phyloP scores from a whole-genome alignment of 2,888 invertebrate genomes.

The Germaria angustata region DNA sequence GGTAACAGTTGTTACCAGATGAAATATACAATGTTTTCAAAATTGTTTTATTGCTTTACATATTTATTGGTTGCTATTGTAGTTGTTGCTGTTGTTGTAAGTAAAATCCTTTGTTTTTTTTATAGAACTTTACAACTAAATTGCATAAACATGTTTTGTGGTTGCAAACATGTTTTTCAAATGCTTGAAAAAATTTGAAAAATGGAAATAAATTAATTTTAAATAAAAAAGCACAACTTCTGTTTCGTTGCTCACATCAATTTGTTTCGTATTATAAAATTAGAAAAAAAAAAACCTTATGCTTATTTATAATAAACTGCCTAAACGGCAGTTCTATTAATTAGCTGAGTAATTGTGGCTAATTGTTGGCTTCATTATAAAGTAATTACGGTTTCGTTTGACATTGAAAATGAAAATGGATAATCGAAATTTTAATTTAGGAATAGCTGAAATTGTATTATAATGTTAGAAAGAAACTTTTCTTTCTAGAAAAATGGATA shows the following conservation, averaged over 20 bases:
- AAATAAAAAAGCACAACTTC: not conserved
- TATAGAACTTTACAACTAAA: conserved; percentile 42
- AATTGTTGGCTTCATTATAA: not conserved
- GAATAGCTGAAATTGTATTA: too few species aligned
- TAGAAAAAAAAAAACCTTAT: not conserved
- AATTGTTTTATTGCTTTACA: conserved; percentile 46
- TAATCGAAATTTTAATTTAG: too few species aligned
- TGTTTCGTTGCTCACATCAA: conserved; percentile 1
- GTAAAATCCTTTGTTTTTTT: conserved; percentile 23
- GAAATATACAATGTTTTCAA: conserved; percentile 26
- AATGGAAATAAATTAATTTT: conserved; percentile 8
- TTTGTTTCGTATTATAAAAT: conserved; percentile 2
- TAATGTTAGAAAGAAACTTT: too few species aligned
- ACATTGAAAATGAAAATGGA: too few species aligned
- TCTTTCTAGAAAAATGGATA: too few species aligned
- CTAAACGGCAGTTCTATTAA: not conserved
- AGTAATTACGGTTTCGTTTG: too few species aligned
- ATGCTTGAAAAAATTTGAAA: conserved; percentile 6
- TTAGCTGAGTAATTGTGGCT: not conserved
- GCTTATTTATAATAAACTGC: not conserved
- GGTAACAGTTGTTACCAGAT: conserved; percentile 54
- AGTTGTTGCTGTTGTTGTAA: not conserved
- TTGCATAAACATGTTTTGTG: conserved; percentile 64
- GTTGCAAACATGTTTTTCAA: conserved; percentile 58
- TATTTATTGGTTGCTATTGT: conserved; percentile 38